Conservation (phyloP, 2,113 vertebrate genomes). For the Smithornis capensis region DNA sequence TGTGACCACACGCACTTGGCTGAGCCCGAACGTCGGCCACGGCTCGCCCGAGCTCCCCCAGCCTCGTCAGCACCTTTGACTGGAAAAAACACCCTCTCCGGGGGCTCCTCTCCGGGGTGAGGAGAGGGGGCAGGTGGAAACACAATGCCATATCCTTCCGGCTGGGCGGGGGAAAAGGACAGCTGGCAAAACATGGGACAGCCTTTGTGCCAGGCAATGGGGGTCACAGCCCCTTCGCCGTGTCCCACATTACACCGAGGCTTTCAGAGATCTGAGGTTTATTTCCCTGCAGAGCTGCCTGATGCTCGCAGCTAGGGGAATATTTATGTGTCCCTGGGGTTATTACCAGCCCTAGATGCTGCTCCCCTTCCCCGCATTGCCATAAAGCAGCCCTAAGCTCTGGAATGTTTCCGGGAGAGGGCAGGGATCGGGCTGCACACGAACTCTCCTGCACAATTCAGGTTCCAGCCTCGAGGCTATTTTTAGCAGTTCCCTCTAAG, state of each 20-base stretch:
- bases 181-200: accelerated
- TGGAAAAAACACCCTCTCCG: background rate
- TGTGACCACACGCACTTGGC: background rate
- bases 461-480: slow-evolving; percentile 33
- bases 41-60: background rate
- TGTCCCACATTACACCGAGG: background rate
- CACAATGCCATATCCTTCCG: background rate
- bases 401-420: background rate
- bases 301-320: background rate
- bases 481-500: slow-evolving; percentile 42
- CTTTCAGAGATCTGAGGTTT: background rate
- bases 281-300: background rate
- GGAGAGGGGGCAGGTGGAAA: background rate
- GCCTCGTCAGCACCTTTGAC: background rate
- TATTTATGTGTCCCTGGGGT: background rate
- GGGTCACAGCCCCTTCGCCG: background rate
- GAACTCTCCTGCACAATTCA: background rate
- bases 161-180: background rate
- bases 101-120: background rate
- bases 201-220: background rate
- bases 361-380: accelerated
- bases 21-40: background rate
- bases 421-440: background rate
- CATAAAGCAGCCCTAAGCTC: background rate
- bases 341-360: background rate